phyloP scores from a whole-genome alignment of 1,140 invertebrate species.

The Drosophila carrolli region DNA sequence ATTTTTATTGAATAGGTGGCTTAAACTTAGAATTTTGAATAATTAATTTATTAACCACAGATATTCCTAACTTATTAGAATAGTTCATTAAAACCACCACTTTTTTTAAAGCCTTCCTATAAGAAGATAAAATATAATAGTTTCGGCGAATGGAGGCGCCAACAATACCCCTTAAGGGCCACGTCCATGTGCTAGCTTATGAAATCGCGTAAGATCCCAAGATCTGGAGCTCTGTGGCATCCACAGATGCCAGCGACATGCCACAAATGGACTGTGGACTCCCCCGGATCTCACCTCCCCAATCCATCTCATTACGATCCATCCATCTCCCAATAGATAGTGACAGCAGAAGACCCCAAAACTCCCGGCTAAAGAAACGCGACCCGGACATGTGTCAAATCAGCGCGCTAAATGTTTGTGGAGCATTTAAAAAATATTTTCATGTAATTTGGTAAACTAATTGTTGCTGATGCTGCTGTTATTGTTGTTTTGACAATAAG shows the following conservation, averaged over 20 bases:
- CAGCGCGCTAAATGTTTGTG: constrained; percentile 64
- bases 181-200: constrained; percentile 5
- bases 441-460: constrained; percentile 84
- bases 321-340: constrained; percentile 25
- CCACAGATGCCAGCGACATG: constrained; percentile 68
- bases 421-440: constrained; percentile 82
- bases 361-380: constrained; percentile 14
- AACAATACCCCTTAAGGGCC: not conserved
- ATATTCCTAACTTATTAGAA: too few relatives aligned
- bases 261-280: constrained; percentile 72
- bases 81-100: too few relatives aligned
- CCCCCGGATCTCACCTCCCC: not conserved
- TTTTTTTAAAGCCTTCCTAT: too few relatives aligned
- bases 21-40: too few relatives aligned
- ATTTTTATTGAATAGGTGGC: too few relatives aligned
- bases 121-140: too few relatives aligned
- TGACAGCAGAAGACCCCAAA: constrained; percentile 42
- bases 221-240: constrained; percentile 5
- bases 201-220: constrained; percentile 21
- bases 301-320: constrained; percentile 24
- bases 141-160: too few relatives aligned
- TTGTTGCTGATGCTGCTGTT: constrained; percentile 56
- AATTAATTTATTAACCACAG: too few relatives aligned
- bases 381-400: constrained; percentile 70
- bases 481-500: constrained; percentile 79